Base-by-base conservation (phyloP, 2,888 invertebrate species). In the Chrysopilus asiliformis region DNA sequence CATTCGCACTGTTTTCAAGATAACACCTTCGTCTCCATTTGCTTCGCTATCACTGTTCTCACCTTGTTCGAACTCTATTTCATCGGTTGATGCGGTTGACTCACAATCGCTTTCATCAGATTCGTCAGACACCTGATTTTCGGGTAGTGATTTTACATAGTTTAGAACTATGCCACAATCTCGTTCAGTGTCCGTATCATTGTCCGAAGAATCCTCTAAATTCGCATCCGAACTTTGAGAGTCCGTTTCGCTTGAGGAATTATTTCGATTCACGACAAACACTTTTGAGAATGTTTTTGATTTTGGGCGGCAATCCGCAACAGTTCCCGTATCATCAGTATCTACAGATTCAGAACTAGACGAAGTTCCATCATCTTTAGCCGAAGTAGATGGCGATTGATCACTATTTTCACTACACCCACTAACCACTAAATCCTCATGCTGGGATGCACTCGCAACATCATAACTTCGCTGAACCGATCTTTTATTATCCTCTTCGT, bases 221-320 rank as follows among this genome's bases (percentile, higher is more conserved):
- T 58, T 58, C 1, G 53, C 57, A 34, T 70, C 71, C 2, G 72
- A 72, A 38, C 71, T 71, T 47, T 70, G 67, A 36, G 60, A 57
- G 32, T 74, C 72, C 27, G 70, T 63, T 35, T 72, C 74, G 1
- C 72, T 73, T 3, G 74, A 73, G 6, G 73, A 72, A 36, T 29
- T 48, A 37, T 51, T 51, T 6, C 73, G 74, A 50, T 79, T 79
- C 14, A 79, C 76, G 2, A 78, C 72, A 52, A 78, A 78, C 13
- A 79, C 74, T 37, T 76, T 69, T 22, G 75, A 74, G 51, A 79
- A 79, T 25, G 64, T 57, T 34, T 66, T 66, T 8, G 60, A 51
- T 44, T 67, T 68, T 9, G 66, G 60, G 33, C 67, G 64, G 1
- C 52, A 67, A 63, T 56, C 74, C 53, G 56, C 74, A 52, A 56